Conservation (phyloP, 2,888 invertebrate species). For the Cheilosia urbana region DNA sequence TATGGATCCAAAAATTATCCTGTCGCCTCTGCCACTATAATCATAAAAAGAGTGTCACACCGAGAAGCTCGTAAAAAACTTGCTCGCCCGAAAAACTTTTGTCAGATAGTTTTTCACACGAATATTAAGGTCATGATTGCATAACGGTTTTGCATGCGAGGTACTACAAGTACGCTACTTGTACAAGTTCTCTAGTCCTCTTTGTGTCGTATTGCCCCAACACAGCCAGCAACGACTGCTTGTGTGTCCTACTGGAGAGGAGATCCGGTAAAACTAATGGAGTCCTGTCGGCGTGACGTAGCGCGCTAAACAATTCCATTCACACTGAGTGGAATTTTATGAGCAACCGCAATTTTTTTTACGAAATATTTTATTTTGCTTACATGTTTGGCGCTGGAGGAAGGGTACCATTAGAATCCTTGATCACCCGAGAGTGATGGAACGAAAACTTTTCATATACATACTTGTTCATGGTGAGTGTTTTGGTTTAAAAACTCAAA, state of each 20-base stretch:
- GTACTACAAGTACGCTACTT: slow-evolving; percentile 5
- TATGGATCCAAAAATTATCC: slow-evolving; percentile 12
- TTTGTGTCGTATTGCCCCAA: slow-evolving; percentile 50
- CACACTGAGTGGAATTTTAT: slow-evolving; percentile 25
- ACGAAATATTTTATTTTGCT: slow-evolving; percentile 42
- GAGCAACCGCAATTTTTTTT: slow-evolving; percentile 2
- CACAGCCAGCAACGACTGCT: slow-evolving; percentile 34
- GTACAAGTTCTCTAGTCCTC: slow-evolving; percentile 25
- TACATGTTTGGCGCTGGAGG: slow-evolving; percentile 1
- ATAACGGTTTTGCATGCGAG: slow-evolving; percentile 43
- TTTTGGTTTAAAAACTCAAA: slow-evolving; percentile 15
- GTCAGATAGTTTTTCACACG: slow-evolving; percentile 40
- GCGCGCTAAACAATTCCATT: slow-evolving; percentile 22
- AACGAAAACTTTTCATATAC: slow-evolving; percentile 35
- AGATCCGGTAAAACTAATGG: slow-evolving; percentile 52
- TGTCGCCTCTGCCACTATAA: slow-evolving; percentile 47
- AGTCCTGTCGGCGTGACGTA: slow-evolving; percentile 6
- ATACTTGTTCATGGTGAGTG: slow-evolving; percentile 23
- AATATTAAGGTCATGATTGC: slow-evolving; percentile 67
- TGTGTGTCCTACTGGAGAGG: slow-evolving; percentile 31
- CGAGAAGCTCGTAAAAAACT: slow-evolving; percentile 60
- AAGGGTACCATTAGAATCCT: slow-evolving; percentile 20
- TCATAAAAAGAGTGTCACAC: slow-evolving; percentile 64
- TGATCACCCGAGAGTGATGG: slow-evolving; percentile 44
- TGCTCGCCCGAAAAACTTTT: slow-evolving; percentile 50